Evolutionary conservation across 2,113 vertebrate genomes (phyloP).

Genomic region (Phyllostomus discolor): DNA sequence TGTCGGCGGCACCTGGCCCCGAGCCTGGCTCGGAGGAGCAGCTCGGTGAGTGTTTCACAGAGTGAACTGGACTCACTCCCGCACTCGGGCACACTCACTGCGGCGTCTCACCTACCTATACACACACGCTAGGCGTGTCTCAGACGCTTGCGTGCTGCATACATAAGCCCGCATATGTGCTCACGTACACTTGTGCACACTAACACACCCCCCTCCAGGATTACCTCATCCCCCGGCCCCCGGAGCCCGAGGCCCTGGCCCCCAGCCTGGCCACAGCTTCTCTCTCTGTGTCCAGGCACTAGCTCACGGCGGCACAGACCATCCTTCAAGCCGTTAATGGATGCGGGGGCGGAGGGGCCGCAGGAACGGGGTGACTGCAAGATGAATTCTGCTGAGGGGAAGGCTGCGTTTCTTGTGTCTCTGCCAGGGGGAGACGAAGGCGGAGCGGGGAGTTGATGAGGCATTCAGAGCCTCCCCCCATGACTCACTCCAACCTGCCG

Average conservation of each 20-base stretch:
- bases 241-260: too few species aligned
- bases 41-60: too few species aligned
- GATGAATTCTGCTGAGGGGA: not conserved
- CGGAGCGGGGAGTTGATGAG: not conserved
- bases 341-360: not conserved
- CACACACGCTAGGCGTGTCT: not conserved
- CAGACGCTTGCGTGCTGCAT: fast-evolving
- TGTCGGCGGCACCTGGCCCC: not conserved
- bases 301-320: not conserved
- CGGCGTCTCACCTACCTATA: not conserved
- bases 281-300: not conserved
- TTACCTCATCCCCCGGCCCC: not conserved
- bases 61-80: not conserved
- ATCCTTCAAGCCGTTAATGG: not conserved
- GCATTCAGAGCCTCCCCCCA: not conserved
- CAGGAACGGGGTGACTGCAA: not conserved
- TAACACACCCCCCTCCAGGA: fast-evolving
- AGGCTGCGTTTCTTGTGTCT: not conserved
- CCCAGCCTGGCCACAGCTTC: not conserved
- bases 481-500: conserved; percentile 25
- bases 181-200: not conserved
- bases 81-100: not conserved
- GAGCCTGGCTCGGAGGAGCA: not conserved
- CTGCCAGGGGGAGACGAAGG: not conserved
- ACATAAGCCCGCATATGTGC: not conserved